phyloP scores from a whole-genome alignment of 1,140 invertebrate genomes.

The Venturia canescens region DNA sequence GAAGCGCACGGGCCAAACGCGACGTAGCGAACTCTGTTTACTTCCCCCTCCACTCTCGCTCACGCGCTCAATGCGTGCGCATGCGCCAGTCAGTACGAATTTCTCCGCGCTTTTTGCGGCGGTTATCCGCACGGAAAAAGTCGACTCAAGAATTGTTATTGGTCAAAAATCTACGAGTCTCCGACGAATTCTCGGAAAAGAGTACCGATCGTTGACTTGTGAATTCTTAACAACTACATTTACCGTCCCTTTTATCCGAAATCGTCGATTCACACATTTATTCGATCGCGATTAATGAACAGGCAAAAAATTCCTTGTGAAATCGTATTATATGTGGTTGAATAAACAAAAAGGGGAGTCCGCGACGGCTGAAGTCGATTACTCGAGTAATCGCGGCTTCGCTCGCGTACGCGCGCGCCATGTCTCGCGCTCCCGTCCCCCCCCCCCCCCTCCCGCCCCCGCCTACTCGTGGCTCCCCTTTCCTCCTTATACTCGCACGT shows the following conservation, averaged over 20 bases:
- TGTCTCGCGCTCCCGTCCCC: constrained; percentile 12
- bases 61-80: background rate
- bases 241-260: too few relatives aligned
- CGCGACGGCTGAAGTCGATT: constrained; percentile 26
- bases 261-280: too few relatives aligned
- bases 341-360: constrained; percentile 1
- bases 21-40: background rate
- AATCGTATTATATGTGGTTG: background rate
- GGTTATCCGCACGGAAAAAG: too few relatives aligned
- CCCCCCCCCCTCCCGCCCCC: constrained; percentile 9
- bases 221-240: too few relatives aligned
- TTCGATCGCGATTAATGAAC: too few relatives aligned
- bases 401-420: constrained; percentile 5
- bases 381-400: constrained; percentile 35
- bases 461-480: background rate
- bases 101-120: too few relatives aligned
- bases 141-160: too few relatives aligned
- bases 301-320: too few relatives aligned
- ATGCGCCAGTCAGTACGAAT: background rate
- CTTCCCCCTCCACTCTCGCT: background rate
- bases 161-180: too few relatives aligned
- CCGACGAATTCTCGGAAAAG: too few relatives aligned
- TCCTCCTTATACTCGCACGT: background rate
- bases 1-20: background rate
- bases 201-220: too few relatives aligned